Evolutionary conservation across 2,113 vertebrate genomes (phyloP).

Genomic region (Carassius gibelio): DNA sequence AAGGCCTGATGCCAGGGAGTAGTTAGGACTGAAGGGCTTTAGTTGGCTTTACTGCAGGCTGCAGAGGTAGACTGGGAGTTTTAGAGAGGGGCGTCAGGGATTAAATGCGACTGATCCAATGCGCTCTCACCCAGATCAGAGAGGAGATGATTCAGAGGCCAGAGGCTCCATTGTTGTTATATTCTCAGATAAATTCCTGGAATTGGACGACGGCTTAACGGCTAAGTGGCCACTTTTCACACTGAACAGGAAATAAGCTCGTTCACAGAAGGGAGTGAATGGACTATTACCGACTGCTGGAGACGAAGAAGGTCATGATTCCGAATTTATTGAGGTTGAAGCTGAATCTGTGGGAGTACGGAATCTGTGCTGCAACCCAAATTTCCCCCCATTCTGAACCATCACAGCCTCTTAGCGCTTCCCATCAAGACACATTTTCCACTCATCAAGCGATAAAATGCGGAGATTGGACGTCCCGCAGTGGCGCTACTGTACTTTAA

Average conservation of each 20-base stretch:
- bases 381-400: not conserved
- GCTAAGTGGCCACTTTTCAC: not conserved
- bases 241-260: not conserved
- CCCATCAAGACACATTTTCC: conserved; percentile 3
- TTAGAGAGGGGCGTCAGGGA: conserved; percentile 7
- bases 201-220: conserved; percentile 14
- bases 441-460: conserved; percentile 2
- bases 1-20: conserved; percentile 1
- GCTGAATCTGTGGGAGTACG: not conserved
- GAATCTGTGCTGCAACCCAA: conserved; percentile 4
- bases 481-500: not conserved
- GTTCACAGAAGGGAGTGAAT: not conserved
- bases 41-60: not conserved
- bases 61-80: conserved; percentile 14
- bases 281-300: not conserved
- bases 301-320: not conserved
- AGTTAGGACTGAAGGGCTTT: not conserved
- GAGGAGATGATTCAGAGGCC: conserved; percentile 24
- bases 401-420: not conserved
- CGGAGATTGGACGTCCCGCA: not conserved
- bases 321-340: not conserved
- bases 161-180: not conserved
- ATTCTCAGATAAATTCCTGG: conserved; percentile 15
- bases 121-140: not conserved
- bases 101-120: conserved; percentile 13